phyloP scores from a whole-genome alignment of 30 jellyfish, hydroid and myxozoan species.

The Cassiopea andromeda region DNA sequence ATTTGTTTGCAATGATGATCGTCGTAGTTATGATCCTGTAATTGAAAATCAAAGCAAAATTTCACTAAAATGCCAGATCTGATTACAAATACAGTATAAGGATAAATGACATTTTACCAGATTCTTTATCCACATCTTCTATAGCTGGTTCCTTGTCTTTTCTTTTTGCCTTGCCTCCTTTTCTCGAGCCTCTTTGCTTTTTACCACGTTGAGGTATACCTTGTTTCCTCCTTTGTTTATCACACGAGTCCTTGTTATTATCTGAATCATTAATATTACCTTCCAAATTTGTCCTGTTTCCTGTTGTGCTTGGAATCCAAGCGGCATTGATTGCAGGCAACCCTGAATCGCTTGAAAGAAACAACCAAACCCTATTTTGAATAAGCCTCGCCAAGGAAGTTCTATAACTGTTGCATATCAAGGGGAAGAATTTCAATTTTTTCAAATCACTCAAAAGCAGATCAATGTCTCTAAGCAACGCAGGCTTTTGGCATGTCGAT shows the following conservation, averaged over 20 bases:
- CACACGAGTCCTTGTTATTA: not conserved
- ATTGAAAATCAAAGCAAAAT: too few species aligned
- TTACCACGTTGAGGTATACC: constrained; percentile 1
- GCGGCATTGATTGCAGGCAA: not conserved
- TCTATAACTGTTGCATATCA: constrained; percentile 6
- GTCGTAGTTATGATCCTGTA: too few species aligned
- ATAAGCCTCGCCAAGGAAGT: constrained; percentile 5
- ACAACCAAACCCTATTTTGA: constrained; percentile 14
- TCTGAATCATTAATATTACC: not conserved
- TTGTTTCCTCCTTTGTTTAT: not conserved
- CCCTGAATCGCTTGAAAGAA: constrained; percentile 30
- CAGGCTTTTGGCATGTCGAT: not conserved
- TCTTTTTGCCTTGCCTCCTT: not conserved
- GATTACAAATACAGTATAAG: too few species aligned
- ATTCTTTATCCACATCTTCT: too few species aligned
- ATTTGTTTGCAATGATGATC: too few species aligned
- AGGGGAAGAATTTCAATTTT: not conserved
- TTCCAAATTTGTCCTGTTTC: not conserved
- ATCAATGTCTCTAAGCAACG: constrained; percentile 4
- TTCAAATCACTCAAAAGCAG: not conserved
- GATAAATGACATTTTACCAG: too few species aligned
- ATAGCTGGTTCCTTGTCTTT: not conserved
- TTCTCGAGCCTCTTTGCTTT: constrained; percentile 15
- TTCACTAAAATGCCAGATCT: too few species aligned
- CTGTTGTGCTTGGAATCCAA: constrained; percentile 4